Evolutionary conservation across 2,113 vertebrate genomes (phyloP).

Genomic region (Phycodurus eques): DNA sequence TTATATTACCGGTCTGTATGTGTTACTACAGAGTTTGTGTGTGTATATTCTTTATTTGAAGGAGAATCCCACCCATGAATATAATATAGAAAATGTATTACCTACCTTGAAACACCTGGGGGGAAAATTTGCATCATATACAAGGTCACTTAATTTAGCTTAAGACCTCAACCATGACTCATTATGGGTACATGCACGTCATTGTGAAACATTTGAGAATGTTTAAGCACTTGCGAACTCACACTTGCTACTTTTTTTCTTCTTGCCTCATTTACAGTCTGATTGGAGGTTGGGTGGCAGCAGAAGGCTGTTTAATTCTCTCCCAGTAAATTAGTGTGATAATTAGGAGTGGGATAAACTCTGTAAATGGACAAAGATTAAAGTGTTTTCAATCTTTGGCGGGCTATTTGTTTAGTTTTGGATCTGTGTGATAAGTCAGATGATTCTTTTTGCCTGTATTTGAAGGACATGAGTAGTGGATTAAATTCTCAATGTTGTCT

Average conservation of each 20-base stretch:
- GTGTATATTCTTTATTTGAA: no score
- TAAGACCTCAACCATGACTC: not conserved
- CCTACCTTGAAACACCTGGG: not conserved
- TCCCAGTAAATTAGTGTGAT: conserved; percentile 69
- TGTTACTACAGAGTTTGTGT: no score
- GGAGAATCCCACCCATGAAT: no score
- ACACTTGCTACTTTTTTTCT: conserved; percentile 34
- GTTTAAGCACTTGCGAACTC: conserved; percentile 6
- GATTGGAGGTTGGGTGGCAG: conserved; percentile 62
- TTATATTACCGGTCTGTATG: no score
- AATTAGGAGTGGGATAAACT: conserved; percentile 68
- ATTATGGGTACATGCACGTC: not conserved
- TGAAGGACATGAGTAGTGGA: not conserved
- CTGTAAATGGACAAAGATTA: conserved; percentile 36
- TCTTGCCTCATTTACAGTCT: conserved; percentile 70
- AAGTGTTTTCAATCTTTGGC: conserved; percentile 21
- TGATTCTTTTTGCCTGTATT: not conserved
- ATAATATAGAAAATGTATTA: not conserved
- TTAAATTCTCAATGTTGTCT: not conserved
- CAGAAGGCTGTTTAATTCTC: conserved; percentile 64
- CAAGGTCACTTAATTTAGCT: not conserved
- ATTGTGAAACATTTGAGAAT: not conserved
- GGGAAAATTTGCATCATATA: not conserved
- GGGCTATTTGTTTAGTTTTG: conserved; percentile 28
- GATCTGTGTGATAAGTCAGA: conserved; percentile 9